Evolutionary conservation across 1,140 invertebrate genomes (phyloP).

Genomic region (Caligus rogercresseyi): DNA sequence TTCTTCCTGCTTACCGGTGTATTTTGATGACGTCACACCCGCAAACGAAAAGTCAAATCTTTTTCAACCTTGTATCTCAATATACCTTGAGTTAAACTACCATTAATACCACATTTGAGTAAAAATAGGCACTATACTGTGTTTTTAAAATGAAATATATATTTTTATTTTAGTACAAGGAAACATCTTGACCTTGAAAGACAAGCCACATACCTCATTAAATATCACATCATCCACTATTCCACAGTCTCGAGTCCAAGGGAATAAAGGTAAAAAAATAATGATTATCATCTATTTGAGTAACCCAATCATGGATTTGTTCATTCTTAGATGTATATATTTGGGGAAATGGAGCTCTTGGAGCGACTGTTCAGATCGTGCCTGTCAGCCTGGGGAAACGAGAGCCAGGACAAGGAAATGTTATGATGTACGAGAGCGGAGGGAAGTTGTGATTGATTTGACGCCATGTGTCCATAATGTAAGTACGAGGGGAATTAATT

Average conservation of each 20-base stretch:
- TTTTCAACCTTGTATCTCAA: no score
- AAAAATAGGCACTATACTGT: background rate
- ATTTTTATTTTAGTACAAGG: background rate
- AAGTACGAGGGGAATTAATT: no score
- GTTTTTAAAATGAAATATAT: background rate
- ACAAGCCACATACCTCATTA: background rate
- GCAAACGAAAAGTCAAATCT: no score
- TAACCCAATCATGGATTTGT: no score
- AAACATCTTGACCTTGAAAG: background rate
- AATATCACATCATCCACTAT: background rate
- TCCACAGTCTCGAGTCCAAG: no score
- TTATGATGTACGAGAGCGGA: background rate
- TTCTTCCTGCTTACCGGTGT: no score
- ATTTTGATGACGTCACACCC: no score
- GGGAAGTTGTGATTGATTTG: background rate
- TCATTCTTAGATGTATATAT: background rate
- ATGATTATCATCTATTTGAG: no score
- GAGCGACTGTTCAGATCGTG: background rate
- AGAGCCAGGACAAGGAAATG: background rate
- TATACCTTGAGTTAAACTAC: no score
- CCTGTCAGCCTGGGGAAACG: background rate
- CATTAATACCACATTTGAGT: background rate
- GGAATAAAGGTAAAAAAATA: no score
- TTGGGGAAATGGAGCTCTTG: background rate
- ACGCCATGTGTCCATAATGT: background rate